Evolutionary conservation across 2,113 vertebrate species (phyloP), one percentile per base, ranked within the genome.

Genomic region (Irena cyanogastra): DNA sequence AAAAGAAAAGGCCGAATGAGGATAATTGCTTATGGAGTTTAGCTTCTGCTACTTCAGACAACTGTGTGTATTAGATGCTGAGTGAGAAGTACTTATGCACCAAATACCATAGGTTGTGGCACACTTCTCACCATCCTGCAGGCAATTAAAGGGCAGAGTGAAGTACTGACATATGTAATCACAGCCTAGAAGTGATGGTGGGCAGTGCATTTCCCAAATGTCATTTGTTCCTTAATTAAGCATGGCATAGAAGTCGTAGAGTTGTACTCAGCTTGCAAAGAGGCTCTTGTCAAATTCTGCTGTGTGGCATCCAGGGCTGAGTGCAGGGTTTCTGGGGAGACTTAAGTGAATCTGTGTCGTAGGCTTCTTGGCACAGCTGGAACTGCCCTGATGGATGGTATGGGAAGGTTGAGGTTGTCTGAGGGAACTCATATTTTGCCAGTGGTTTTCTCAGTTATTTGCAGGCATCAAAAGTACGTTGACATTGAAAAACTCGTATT

Each of bases 41-140:
- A 57, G 13, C 17, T 85, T 16, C 30, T 13, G 15, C 16, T 76
- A 0, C 12, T 54, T 75, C 41, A 77, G 16, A 10, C 13, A 9
- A 1, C 11, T 35, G 2, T 27, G 27, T 47, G 14, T 17, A 7
- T 72, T 65, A 52, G 47, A 5, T 70, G 15, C 15, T 75, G 64
- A 31, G 20, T 69, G 41, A 69, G 70, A 69, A 83, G 45, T 64
- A 57, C 27, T 26, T n/a, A 16, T 3, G 20, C 41, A 56, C 26
- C 17, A 21, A 1, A 0, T 44, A 18, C 30, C 1, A 1, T 31
- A n/a, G 30, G 30, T 42, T 0, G 0, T 1, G 2, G 22, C 49
- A 52, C 3, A 19, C 22, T 87, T 85, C 24, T 84, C 13, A 2
- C 19, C 2, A 7, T 64, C 31, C 39, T 75, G 19, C 27, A 68